phyloP scores from a whole-genome alignment of 2,797 vertebrate species.

The Trachops cirrhosus region DNA sequence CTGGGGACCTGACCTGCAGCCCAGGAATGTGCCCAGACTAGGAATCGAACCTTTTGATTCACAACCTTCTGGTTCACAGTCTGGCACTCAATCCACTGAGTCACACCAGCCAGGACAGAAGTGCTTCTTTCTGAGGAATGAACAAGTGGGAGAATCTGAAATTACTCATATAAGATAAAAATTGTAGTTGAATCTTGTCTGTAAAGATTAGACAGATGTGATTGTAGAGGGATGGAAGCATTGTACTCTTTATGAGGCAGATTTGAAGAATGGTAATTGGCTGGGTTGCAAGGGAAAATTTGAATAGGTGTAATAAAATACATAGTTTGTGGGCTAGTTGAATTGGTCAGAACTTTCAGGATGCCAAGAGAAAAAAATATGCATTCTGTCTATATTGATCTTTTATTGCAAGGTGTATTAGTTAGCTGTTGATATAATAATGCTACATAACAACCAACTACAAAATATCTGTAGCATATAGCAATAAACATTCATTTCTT shows the following conservation, averaged over 20 bases:
- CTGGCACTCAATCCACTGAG: no score
- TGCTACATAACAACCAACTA: not conserved
- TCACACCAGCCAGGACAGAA: not conserved
- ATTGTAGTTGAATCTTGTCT: not conserved
- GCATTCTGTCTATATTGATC: not conserved
- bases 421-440: not conserved
- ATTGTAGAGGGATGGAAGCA: not conserved
- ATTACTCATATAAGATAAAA: not conserved
- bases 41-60: no score
- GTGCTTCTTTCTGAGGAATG: not conserved
- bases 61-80: no score
- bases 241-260: not conserved
- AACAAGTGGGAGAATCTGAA: not conserved
- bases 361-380: not conserved
- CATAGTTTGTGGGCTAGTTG: not conserved
- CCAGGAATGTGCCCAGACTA: no score
- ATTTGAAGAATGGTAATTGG: not conserved
- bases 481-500: not conserved
- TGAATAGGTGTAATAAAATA: not conserved
- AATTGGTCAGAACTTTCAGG: not conserved
- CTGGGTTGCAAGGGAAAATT: not conserved
- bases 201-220: not conserved
- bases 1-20: no score
- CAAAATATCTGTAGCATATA: not conserved
- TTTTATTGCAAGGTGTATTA: not conserved